Evolutionary conservation across 2,888 invertebrate species (phyloP), one percentile per base, ranked within the genome.

Genomic region (Lycaena phlaeas): DNA sequence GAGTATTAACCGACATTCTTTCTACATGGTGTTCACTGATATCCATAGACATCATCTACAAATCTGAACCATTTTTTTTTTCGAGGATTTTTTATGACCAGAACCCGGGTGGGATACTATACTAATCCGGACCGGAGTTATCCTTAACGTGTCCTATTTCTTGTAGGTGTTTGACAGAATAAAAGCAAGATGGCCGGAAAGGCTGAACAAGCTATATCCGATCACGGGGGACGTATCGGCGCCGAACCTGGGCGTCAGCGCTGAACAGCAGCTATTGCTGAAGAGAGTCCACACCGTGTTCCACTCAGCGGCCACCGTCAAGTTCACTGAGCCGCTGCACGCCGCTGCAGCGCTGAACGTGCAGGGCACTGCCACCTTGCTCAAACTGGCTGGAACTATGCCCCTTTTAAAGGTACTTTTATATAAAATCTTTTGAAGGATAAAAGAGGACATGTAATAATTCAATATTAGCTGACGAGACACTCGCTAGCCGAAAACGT

Each of bases 291-390:
- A 94, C 26, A 87, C 95, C 9, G 93, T 98, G 40, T 96, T 98
- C 73, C 98, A 98, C 70, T 94, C 96, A 14, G 98, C 98, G 0
- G 98, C 98, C 0, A 98, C 98, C 0, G 95, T 98, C 11, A 90
- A 92, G 56, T 98, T 98, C 68, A 94, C 97, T 55, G 98, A 98
- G 64, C 91, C 93, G 0, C 86, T 98, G 15, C 92, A 92, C 68
- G 87, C 92, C 2, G 95, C 98, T 0, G 90, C 97, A 0, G 89
- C 91, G 42, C 88, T 97, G 60, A 98, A 98, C 69, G 93, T 97
- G 0, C 87, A 92, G 36, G 97, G 96, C 17, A 97, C 97, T 0
- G 91, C 93, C 50, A 87, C 92, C 40, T 82, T 98, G 41, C 76
- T 98, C 41, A 90, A 93, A 43, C 76, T 98, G 40, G 96, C 96